These are phyloP conservation scores for Erebia palarica DNA, from an alignment of 2,888 invertebrate species.

Conservation along the genomic window DNA sequence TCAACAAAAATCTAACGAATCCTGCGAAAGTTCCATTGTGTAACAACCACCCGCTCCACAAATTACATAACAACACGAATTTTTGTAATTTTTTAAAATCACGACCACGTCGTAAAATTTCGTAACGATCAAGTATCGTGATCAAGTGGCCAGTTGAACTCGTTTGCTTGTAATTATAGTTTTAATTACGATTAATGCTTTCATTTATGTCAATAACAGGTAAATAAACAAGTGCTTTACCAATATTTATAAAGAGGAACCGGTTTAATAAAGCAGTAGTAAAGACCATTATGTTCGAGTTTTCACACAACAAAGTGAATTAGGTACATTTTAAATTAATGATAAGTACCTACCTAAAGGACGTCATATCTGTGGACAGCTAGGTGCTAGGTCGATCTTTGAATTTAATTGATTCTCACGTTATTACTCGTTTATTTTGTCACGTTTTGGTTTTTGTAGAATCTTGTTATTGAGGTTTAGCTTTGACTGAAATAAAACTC, in stretches of 20 bases:
- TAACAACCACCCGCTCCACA: constrained; percentile 24
- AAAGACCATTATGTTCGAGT: not conserved
- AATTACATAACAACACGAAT: constrained; percentile 21
- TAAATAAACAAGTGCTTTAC: constrained; percentile 16
- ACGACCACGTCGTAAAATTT: constrained; percentile 29
- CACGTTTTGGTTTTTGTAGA: constrained; percentile 19
- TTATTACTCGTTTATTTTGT: constrained; percentile 12
- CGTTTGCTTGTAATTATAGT: constrained; percentile 26
- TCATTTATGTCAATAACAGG: constrained; percentile 21
- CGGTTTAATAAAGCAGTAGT: not conserved
- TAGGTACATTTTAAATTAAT: not conserved
- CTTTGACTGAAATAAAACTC: constrained; percentile 16
- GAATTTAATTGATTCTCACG: constrained; percentile 10
- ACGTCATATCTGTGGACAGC: not conserved
- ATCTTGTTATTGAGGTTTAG: constrained; percentile 1
- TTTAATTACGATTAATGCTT: constrained; percentile 20
- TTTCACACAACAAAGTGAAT: not conserved
- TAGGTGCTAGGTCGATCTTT: not conserved
- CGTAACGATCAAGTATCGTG: constrained; percentile 30
- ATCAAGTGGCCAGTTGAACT: constrained; percentile 27
- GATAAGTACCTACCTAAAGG: not conserved
- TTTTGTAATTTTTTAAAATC: constrained; percentile 26
- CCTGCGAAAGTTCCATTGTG: constrained; percentile 21
- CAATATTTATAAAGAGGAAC: not conserved
- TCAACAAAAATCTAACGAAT: not conserved